Base-by-base conservation (phyloP, 2,888 invertebrate species). In the Heliconius erato region DNA sequence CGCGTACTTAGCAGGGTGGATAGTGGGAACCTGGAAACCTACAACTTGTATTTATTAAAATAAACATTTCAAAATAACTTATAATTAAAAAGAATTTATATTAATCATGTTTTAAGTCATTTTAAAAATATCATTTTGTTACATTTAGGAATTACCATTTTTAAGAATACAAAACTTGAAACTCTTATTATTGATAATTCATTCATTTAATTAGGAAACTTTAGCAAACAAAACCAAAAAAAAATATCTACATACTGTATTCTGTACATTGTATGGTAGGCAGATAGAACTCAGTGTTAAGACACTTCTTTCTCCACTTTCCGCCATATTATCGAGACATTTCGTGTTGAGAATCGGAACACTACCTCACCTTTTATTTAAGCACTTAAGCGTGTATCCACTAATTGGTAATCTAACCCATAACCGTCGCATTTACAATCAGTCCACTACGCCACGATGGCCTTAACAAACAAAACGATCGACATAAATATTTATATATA, bases 401-500 rank as follows among this genome's bases (percentile, higher is more conserved):
- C 3, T 54, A 19, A 54, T 7, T 9, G 23, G 7, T 7, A 23
- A 54, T 7, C 54, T 7, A 54, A 23, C 54, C 23, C 23, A 54
- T 7, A 19, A 54, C 23, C 19, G 0, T 23, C 3, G n/a, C 63
- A 1, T 63, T 4, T n/a, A n/a, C 19, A 63, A 7, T 7, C 0
- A 54, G 54, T 7, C 54, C 23, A 54, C 54, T 54, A 23, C 23
- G 9, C 54, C 23, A 54, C 54, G 12, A 12, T 11, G 23, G 63
- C 63, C n/a, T 63, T 1, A 63, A 9, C 63, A n/a, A 12, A 11
- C 63, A n/a, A 35, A 35, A 35, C 35, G 14, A 65, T 65, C 23
- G 11, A 65, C 49, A 76, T 76, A 1, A 76, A 76, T 80, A 44
- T 74, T 54, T 35, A 76, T 54, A 68, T 72, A 81, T 77, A 77